phyloP scores from a whole-genome alignment of 2,888 invertebrate genomes.

The Ectemnius lituratus region DNA sequence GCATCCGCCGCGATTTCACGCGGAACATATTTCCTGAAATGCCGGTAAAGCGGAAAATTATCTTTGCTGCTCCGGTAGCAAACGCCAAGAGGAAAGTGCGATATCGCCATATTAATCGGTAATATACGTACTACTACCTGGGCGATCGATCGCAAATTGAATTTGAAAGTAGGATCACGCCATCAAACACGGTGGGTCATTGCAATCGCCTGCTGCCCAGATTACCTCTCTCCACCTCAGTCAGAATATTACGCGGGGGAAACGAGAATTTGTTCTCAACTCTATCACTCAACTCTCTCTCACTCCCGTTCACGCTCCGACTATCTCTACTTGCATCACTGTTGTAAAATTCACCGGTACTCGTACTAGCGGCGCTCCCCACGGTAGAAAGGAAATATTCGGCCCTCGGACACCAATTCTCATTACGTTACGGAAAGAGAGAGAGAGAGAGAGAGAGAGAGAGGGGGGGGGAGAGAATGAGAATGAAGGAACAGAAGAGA shows the following conservation, averaged over 20 bases:
- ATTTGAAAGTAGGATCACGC: constrained; percentile 4
- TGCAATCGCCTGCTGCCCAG: neutral
- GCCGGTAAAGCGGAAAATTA: constrained; percentile 36
- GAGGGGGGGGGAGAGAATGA: neutral
- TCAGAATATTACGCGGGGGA: no score
- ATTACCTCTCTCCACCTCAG: no score
- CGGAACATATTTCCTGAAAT: constrained; percentile 36
- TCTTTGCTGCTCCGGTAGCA: constrained; percentile 14
- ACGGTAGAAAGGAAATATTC: constrained; percentile 18
- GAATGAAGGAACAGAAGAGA: neutral
- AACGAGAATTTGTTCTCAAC: no score
- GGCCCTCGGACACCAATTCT: constrained; percentile 20
- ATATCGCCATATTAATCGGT: neutral
- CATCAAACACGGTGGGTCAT: neutral
- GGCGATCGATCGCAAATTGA: constrained; percentile 5
- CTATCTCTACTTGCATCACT: no score
- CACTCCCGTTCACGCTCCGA: no score
- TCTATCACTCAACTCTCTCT: no score
- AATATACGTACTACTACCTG: neutral
- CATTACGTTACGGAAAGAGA: constrained; percentile 13
- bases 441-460: neutral
- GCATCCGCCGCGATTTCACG: constrained; percentile 38
- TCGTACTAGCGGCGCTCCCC: neutral
- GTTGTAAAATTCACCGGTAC: neutral
- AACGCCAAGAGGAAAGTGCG: neutral